Evolutionary conservation across 2,797 vertebrate genomes (phyloP).

Genomic region (Kryptopterus vitreolus): DNA sequence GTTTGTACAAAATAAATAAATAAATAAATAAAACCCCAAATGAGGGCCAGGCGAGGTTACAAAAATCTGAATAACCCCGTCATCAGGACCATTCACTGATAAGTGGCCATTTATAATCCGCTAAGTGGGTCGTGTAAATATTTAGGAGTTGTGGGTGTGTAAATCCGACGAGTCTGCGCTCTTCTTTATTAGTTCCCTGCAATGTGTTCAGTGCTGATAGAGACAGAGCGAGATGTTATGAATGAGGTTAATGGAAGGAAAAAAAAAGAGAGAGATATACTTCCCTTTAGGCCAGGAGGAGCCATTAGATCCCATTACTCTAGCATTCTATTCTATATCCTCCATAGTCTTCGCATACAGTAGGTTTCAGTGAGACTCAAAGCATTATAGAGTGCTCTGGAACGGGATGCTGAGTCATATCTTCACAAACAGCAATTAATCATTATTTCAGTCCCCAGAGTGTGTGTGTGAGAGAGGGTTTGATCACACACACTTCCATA

Average conservation of each 20-base stretch:
- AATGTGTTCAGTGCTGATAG: constrained; percentile 46
- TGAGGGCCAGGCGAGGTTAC: background rate
- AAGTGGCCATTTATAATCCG: constrained; percentile 38
- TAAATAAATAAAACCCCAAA: background rate
- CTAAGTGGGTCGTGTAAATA: constrained; percentile 47
- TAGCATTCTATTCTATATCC: constrained; percentile 44
- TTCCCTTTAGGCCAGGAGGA: constrained; percentile 43
- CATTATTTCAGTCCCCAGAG: constrained; percentile 41
- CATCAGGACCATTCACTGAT: constrained; percentile 23
- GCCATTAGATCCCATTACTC: constrained; percentile 51
- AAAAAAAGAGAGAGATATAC: constrained; percentile 48
- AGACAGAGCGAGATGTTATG: constrained; percentile 41
- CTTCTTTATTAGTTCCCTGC: constrained; percentile 42
- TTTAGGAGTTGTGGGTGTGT: constrained; percentile 49
- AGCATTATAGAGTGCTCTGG: constrained; percentile 33
- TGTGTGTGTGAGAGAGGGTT: too few species aligned
- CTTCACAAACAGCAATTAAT: constrained; percentile 44
- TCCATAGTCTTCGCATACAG: constrained; percentile 42
- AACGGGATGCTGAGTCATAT: constrained; percentile 41
- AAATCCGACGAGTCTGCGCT: constrained; percentile 39
- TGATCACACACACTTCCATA: constrained; percentile 25
- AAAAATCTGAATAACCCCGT: constrained; percentile 4
- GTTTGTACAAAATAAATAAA: background rate
- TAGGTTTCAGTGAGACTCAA: constrained; percentile 39
- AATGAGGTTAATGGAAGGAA: constrained; percentile 47